phyloP scores from a whole-genome alignment of 2,888 invertebrate genomes.

The Crioceris asparagi region DNA sequence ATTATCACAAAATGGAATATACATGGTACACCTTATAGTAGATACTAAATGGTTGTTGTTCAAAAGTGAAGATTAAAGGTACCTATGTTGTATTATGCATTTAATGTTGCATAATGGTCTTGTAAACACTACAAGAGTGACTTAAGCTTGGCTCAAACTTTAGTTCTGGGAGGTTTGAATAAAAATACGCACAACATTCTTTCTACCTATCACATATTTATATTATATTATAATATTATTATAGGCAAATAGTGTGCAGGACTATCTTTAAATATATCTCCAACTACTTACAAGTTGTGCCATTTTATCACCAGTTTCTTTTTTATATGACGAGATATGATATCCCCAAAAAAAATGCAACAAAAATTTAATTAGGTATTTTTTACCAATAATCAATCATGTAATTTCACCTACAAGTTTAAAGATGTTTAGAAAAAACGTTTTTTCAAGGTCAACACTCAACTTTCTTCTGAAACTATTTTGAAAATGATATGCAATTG shows the following conservation, averaged over 20 bases:
- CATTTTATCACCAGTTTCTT: constrained; percentile 21
- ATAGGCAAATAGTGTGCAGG: constrained; percentile 13
- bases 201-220: constrained; percentile 14
- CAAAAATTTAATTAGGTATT: not conserved
- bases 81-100: too few relatives aligned
- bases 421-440: too few relatives aligned
- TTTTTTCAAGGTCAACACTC: too few relatives aligned
- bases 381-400: too few relatives aligned
- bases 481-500: not conserved
- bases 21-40: too few relatives aligned
- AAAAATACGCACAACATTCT: constrained; percentile 5
- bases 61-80: too few relatives aligned
- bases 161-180: not conserved
- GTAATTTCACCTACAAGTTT: too few relatives aligned
- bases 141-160: not conserved
- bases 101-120: too few relatives aligned
- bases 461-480: not conserved
- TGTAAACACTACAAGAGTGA: too few relatives aligned
- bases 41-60: too few relatives aligned
- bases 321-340: constrained; percentile 12
- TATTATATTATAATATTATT: constrained; percentile 1
- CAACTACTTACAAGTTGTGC: constrained; percentile 21
- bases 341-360: not conserved
- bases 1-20: too few relatives aligned
- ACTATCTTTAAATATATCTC: constrained; percentile 9